These are phyloP conservation scores for Nylanderia fulva DNA, from an alignment of 1,140 invertebrate species.

Conservation along the genomic window DNA sequence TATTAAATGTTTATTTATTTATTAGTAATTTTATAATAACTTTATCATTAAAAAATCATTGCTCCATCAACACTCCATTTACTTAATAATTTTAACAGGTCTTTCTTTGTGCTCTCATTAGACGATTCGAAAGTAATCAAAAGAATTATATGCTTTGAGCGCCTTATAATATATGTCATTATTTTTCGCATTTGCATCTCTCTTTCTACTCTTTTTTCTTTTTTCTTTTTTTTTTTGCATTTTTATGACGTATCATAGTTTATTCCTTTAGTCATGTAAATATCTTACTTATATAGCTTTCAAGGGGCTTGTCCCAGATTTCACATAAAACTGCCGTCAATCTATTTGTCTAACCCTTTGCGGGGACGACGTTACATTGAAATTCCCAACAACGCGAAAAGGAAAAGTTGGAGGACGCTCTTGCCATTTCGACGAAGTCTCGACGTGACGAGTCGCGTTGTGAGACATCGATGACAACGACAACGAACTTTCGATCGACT, in stretches of 20 bases:
- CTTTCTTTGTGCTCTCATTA: background rate
- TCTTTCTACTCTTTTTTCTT: background rate
- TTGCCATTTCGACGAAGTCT: background rate
- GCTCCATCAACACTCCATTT: background rate
- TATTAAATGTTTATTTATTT: background rate
- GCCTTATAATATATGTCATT: background rate
- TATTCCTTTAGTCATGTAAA: constrained; percentile 29
- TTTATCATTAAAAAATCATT: background rate
- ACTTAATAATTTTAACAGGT: background rate
- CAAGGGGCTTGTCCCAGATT: background rate
- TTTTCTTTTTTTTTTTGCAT: background rate
- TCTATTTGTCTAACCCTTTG: constrained; percentile 34
- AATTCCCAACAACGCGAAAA: constrained; percentile 23
- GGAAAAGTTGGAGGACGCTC: constrained; percentile 33
- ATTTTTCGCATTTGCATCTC: constrained; percentile 1
- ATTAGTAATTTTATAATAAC: constrained; percentile 6
- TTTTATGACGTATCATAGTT: constrained; percentile 2
- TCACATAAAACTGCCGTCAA: constrained; percentile 40
- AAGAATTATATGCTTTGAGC: background rate
- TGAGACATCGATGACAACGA: constrained; percentile 4
- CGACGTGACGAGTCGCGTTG: constrained; percentile 3
- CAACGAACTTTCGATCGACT: constrained; percentile 60
- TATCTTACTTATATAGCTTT: background rate
- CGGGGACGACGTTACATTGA: constrained; percentile 19
- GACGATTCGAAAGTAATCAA: background rate